Evolutionary conservation across 2,888 invertebrate species (phyloP).

Genomic region (Trichopoda pennipes): DNA sequence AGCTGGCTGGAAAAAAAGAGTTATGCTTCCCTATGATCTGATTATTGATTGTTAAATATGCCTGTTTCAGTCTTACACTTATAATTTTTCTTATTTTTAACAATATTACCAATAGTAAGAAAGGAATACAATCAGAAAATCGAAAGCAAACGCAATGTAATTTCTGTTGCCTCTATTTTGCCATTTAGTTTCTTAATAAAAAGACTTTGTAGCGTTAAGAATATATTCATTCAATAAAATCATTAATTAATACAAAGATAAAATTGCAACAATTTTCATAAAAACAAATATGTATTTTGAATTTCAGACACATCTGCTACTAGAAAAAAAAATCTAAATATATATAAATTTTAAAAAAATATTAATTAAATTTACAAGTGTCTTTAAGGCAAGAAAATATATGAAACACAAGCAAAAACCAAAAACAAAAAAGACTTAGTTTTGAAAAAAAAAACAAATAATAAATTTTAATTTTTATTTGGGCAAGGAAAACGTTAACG

Average conservation of each 20-base stretch:
- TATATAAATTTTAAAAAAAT: no score
- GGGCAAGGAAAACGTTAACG: constrained; percentile 52
- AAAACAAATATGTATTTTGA: constrained; percentile 54
- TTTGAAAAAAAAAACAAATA: constrained; percentile 67
- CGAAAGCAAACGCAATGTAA: no score
- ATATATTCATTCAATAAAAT: background rate
- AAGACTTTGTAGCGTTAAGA: background rate
- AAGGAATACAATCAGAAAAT: no score
- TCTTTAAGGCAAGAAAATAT: constrained; percentile 52
- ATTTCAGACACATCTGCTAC: constrained; percentile 66
- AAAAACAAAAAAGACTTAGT: constrained; percentile 31
- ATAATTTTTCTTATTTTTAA: no score
- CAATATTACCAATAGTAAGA: no score
- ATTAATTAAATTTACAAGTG: constrained; percentile 67
- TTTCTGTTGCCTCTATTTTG: no score
- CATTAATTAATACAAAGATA: constrained; percentile 9
- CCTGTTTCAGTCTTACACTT: no score
- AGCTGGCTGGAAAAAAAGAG: no score
- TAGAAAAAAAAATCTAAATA: constrained; percentile 21
- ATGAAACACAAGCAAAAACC: constrained; percentile 21
- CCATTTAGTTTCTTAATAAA: no score
- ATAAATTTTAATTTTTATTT: constrained; percentile 59
- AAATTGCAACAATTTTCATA: constrained; percentile 1
- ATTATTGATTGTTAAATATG: no score
- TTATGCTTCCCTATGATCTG: no score